Conservation (phyloP, 2,888 invertebrate species). For the Sarcophaga caerulescens region DNA sequence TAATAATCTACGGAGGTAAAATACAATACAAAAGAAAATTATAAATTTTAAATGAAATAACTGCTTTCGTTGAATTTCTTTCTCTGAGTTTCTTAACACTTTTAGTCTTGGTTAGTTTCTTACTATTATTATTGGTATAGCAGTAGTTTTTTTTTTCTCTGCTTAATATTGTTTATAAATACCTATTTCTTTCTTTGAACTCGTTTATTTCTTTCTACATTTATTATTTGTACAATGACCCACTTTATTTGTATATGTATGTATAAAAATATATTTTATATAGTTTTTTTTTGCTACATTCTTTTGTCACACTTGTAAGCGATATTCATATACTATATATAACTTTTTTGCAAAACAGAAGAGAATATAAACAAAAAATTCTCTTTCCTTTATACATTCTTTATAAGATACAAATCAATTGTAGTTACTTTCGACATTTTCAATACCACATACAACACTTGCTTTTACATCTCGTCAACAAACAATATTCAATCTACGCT, state of each 20-base stretch:
- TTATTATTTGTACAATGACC: slow-evolving; percentile 69
- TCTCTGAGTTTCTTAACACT: slow-evolving; percentile 40
- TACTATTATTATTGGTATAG: slow-evolving; percentile 35
- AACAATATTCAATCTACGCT: slow-evolving; percentile 31
- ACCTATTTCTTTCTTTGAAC: slow-evolving; percentile 64
- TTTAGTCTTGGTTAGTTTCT: slow-evolving; percentile 54
- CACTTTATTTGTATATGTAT: slow-evolving; percentile 55
- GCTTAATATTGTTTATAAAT: neutral
- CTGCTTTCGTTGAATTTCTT: slow-evolving; percentile 49
- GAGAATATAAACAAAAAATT: neutral
- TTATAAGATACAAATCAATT: neutral
- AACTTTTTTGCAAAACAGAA: neutral
- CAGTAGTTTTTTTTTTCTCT: slow-evolving; percentile 17
- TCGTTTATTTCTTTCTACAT: slow-evolving; percentile 56
- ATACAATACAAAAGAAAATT: neutral
- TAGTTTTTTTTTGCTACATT: slow-evolving; percentile 42
- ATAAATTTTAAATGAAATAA: slow-evolving; percentile 6
- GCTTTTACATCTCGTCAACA: neutral
- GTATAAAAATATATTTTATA: slow-evolving; percentile 2
- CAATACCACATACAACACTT: neutral
- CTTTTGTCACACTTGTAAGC: slow-evolving; percentile 50
- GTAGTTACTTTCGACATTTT: neutral
- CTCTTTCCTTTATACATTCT: slow-evolving; percentile 8
- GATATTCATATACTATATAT: neutral
- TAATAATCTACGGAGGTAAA: neutral